Percentiles rank a stretch among this genome's conserved stretches.
These are phyloP conservation scores for Pelobates fuscus DNA, from an alignment of 2,113 vertebrate species.

Conservation along the genomic window DNA sequence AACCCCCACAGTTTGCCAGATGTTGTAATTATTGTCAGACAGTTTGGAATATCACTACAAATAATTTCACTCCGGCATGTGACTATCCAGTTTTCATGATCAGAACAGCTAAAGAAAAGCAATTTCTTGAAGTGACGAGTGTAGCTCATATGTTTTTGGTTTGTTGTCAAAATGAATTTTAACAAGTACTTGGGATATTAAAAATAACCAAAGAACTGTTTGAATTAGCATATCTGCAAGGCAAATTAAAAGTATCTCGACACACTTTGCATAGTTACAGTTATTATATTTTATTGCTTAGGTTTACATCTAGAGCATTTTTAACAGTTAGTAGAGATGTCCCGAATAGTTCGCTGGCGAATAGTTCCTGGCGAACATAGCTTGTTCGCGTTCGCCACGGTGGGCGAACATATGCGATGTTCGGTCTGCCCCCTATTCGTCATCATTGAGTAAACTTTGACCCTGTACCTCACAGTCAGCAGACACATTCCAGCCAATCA, in stretches of 20 bases:
- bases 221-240: conserved; percentile 62
- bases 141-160: conserved; percentile 57
- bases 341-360: too few species aligned
- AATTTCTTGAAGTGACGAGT: conserved; percentile 40
- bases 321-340: too few species aligned
- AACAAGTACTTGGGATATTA: conserved; percentile 60
- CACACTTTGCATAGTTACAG: conserved; percentile 57
- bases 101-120: conserved; percentile 48
- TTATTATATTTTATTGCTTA: conserved; percentile 68
- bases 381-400: too few species aligned
- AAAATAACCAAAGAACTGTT: conserved; percentile 57
- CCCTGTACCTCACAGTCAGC: too few species aligned
- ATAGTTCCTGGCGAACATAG: too few species aligned
- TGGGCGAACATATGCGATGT: too few species aligned
- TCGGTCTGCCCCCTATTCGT: too few species aligned
- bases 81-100: conserved; percentile 32
- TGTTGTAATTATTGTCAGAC: conserved; percentile 53
- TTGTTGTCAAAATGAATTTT: conserved; percentile 61
- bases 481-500: too few species aligned
- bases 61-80: conserved; percentile 58
- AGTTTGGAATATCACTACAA: conserved; percentile 57
- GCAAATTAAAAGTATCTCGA: conserved; percentile 60
- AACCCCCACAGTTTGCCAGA: conserved; percentile 32
- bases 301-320: conserved; percentile 58
- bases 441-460: too few species aligned